Evolutionary conservation across 2,888 invertebrate genomes (phyloP), one percentile per base, ranked within the genome.

Genomic region (Tenthredo mesomela): DNA sequence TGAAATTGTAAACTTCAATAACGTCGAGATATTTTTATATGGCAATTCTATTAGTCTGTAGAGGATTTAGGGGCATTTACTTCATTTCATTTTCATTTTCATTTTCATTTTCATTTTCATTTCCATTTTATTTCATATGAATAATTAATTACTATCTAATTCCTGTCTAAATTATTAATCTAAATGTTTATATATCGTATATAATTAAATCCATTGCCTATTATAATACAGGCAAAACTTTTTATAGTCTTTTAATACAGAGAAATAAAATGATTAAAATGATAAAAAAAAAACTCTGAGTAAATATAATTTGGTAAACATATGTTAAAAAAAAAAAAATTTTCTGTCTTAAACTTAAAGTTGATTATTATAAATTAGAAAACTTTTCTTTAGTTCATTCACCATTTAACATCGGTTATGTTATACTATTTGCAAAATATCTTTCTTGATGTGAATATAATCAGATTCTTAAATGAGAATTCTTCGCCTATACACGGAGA

Each of bases 121-220:
- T 84, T 78, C 29, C 29, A 67, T 82, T 82, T 67, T 18, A 82
- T 82, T 54, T 80, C 70, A 71, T 33, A 85, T 85, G 84, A 80
- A 85, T 86, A 88, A 89, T 90, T 90, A 89, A 89, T 90, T 87
- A 88, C 86, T 89, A 90, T 83, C 88, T 89, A 89, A 88, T 88
- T 85, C 82, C 83, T 85, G 86, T 86, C 87, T 87, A 87, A 87
- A 67, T 71, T 43, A 82, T 67, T 70, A 65, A 82, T 82, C 67
- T 82, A 82, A 82, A 82, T 82, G 82, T 82, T 82, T 82, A 82
- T 67, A 67, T 43, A 47, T 82, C 70, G 67, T 82, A 47, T 82
- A 47, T 67, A 82, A 67, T 82, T 37, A 37, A 67, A 82, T 82
- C 70, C 67, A 67, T 67, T 61, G 47, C 82, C 82, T 65, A 29